Conservation (phyloP, 1,140 invertebrate species). For the Pachypsylla venusta region DNA sequence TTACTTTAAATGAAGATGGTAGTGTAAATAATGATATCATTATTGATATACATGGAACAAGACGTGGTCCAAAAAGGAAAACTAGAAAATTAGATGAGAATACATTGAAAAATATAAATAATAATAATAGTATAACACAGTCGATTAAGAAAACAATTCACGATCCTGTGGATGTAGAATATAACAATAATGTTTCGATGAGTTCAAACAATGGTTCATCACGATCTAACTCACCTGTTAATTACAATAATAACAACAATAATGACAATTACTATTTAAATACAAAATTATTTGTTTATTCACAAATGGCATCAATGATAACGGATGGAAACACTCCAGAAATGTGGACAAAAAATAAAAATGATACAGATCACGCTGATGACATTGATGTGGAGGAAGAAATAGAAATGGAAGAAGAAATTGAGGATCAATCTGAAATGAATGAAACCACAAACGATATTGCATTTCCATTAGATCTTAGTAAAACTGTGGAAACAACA, state of each 20-base stretch:
- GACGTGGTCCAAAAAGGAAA: constrained; percentile 66
- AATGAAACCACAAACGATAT: not conserved
- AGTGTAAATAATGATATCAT: constrained; percentile 70
- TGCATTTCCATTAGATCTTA: not conserved
- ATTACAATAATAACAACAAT: constrained; percentile 4
- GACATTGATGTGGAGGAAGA: no score
- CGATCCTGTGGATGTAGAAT: not conserved
- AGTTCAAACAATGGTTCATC: constrained; percentile 7
- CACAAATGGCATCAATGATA: not conserved
- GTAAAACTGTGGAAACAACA: constrained; percentile 1
- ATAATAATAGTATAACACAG: not conserved
- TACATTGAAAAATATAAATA: constrained; percentile 10
- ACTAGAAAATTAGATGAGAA: constrained; percentile 21
- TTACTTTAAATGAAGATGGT: constrained; percentile 71
- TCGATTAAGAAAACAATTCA: constrained; percentile 1
- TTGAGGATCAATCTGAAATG: no score
- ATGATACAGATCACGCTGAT: no score
- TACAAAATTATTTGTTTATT: constrained; percentile 1
- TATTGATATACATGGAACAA: constrained; percentile 78
- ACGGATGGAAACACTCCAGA: not conserved
- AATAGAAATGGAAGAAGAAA: no score
- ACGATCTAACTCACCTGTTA: not conserved
- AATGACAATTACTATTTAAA: constrained; percentile 5
- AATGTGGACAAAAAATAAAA: not conserved
- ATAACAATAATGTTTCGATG: constrained; percentile 2